Conservation (phyloP, 2,113 vertebrate species). For the Fulica atra region DNA sequence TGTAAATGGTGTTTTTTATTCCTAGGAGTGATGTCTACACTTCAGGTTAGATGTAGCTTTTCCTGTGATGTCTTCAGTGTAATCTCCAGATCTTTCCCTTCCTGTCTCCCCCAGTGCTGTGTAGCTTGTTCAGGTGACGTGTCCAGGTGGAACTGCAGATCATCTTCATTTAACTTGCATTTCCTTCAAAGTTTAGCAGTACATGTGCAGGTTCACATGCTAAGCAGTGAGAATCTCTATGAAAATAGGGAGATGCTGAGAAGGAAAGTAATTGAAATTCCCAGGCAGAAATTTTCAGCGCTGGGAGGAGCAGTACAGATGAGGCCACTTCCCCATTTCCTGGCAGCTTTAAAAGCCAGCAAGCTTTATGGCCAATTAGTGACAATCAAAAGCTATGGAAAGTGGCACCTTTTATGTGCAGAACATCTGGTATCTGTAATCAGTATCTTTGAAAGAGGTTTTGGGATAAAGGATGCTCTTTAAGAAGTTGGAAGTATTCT, state of each 20-base stretch:
- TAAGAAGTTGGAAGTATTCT: background rate
- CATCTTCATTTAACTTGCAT: background rate
- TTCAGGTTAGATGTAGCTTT: background rate
- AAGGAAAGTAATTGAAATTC: background rate
- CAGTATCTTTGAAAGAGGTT: background rate
- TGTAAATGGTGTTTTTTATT: background rate
- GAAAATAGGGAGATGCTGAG: background rate
- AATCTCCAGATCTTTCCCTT: background rate
- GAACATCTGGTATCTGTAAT: background rate
- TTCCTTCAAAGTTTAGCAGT: background rate
- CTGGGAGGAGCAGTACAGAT: background rate
- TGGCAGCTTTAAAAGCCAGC: background rate
- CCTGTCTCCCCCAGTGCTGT: accelerated
- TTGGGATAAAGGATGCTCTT: background rate
- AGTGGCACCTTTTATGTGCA: background rate
- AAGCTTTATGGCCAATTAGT: background rate
- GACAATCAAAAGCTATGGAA: background rate
- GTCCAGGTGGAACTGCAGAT: background rate
- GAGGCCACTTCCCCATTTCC: background rate
- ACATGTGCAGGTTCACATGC: background rate
- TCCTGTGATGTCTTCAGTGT: background rate
- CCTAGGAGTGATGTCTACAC: background rate
- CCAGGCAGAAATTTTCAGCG: background rate
- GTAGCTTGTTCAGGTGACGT: background rate
- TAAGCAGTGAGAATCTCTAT: background rate